Evolutionary conservation across 1,140 invertebrate species (phyloP).

Genomic region (Stegodyphus dumicola): DNA sequence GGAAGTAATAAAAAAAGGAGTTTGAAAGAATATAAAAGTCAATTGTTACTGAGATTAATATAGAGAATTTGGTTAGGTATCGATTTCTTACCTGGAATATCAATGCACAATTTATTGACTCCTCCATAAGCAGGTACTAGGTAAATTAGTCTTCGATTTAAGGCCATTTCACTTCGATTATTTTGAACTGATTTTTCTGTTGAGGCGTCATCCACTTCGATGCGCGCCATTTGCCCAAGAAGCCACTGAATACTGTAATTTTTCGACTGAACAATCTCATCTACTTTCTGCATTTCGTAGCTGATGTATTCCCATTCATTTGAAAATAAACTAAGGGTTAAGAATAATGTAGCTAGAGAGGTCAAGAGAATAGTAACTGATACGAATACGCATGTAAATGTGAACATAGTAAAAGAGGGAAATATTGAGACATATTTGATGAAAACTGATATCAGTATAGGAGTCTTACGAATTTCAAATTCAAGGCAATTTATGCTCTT

Average conservation of each 20-base stretch:
- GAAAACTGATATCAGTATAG: too few relatives aligned
- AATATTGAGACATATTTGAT: too few relatives aligned
- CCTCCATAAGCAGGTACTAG: slow-evolving; percentile 38
- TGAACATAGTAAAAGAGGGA: slow-evolving; percentile 22
- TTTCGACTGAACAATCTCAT: not conserved
- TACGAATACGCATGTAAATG: slow-evolving; percentile 51
- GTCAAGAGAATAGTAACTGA: slow-evolving; percentile 31
- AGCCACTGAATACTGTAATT: slow-evolving; percentile 35
- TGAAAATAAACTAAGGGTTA: slow-evolving; percentile 27
- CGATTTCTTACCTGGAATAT: slow-evolving; percentile 18
- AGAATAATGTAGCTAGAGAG: slow-evolving; percentile 9
- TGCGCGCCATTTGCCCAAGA: not conserved
- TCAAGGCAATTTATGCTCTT: too few relatives aligned
- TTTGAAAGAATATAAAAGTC: too few relatives aligned
- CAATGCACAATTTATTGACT: slow-evolving; percentile 28
- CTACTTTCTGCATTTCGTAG: slow-evolving; percentile 4
- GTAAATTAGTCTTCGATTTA: not conserved
- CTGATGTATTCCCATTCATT: slow-evolving; percentile 50
- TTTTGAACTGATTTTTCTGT: not conserved
- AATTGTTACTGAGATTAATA: too few relatives aligned
- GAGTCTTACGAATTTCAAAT: too few relatives aligned
- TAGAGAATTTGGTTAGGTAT: too few relatives aligned
- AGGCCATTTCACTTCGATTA: not conserved
- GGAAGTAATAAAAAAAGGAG: too few relatives aligned
- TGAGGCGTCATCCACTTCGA: not conserved